A percentile compares a stretch with the other conserved stretches of the same genome.
phyloP scores from a whole-genome alignment of 2,797 vertebrate genomes.

The Crypturellus tataupa region DNA sequence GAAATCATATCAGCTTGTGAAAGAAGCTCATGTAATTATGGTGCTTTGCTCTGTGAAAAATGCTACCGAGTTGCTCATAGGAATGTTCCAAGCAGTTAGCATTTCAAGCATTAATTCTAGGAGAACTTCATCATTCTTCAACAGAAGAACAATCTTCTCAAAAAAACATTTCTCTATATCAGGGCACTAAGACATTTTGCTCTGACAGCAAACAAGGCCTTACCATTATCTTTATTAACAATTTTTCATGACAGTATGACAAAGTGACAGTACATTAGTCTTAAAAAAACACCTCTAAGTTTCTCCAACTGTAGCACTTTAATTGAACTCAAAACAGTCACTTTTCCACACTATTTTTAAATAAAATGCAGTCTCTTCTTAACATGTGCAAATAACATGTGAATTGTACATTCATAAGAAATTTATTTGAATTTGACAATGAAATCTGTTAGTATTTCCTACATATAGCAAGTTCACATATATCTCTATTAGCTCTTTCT shows the following conservation, averaged over 20 bases:
- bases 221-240: background rate
- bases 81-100: slow-evolving; percentile 5
- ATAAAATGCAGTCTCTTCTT: background rate
- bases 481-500: background rate
- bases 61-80: slow-evolving; percentile 14
- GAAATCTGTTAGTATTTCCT: background rate
- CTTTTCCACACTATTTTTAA: background rate
- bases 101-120: background rate
- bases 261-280: background rate
- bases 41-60: slow-evolving; percentile 15
- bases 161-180: background rate
- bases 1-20: background rate
- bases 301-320: background rate
- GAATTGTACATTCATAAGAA: background rate
- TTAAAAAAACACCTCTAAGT: background rate
- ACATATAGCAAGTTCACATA: background rate
- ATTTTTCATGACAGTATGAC: background rate
- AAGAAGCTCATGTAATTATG: slow-evolving; percentile 24
- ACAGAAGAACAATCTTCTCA: background rate
- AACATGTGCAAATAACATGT: background rate
- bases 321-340: background rate
- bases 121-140: background rate
- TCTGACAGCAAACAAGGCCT: background rate
- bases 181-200: background rate
- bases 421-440: background rate